Conservation (phyloP, 2,113 vertebrate genomes). For the Cinclus mexicanus region DNA sequence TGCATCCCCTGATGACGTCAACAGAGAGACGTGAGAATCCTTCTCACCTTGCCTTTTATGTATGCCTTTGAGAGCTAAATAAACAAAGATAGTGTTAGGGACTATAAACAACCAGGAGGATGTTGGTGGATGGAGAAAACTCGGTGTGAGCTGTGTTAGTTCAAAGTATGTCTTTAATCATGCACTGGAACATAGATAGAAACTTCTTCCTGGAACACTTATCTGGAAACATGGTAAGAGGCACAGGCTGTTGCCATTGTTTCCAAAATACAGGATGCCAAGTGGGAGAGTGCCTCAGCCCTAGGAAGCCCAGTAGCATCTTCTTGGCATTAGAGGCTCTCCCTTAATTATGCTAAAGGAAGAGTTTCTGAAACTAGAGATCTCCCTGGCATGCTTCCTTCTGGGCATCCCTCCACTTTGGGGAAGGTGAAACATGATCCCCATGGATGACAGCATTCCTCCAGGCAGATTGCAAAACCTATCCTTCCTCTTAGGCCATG, state of each 20-base stretch:
- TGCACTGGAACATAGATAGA: conserved; percentile 16
- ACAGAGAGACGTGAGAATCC: neutral
- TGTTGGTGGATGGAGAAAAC: conserved; percentile 7
- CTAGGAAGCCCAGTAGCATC: conserved; percentile 33
- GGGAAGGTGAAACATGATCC: neutral
- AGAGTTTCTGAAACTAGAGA: neutral
- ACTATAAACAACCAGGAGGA: neutral
- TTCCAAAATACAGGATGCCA: conserved; percentile 35
- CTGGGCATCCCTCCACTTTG: neutral
- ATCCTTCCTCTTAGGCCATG: neutral
- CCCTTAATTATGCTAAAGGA: neutral
- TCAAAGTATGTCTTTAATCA: conserved; percentile 31
- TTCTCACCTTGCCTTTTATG: neutral
- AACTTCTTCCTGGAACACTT: conserved; percentile 55
- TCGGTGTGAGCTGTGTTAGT: neutral
- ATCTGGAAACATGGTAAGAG: conserved; percentile 1
- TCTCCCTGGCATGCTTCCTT: neutral
- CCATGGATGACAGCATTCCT: conserved; percentile 8
- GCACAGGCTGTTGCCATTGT: neutral
- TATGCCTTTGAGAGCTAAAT: neutral
- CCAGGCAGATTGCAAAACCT: neutral
- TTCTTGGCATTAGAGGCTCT: neutral
- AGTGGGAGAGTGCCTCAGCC: neutral
- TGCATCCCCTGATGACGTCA: neutral
- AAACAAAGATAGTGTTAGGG: neutral